phyloP scores from a whole-genome alignment of 1,140 invertebrate species.

The Planococcus citri region DNA sequence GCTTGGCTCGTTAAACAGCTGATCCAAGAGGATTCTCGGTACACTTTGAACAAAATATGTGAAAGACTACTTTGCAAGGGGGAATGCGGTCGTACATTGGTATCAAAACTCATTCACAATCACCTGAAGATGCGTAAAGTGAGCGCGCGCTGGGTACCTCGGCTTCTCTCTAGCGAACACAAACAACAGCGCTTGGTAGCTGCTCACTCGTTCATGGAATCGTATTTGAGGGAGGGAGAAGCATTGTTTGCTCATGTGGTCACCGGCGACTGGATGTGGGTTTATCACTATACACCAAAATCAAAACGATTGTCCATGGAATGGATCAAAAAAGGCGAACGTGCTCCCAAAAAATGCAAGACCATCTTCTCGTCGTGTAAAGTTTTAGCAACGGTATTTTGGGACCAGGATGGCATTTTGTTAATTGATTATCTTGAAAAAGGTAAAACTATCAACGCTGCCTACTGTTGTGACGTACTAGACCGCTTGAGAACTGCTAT shows the following conservation, averaged over 20 bases:
- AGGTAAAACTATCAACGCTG: slow-evolving; percentile 21
- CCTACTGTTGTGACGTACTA: slow-evolving; percentile 22
- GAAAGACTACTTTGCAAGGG: background rate
- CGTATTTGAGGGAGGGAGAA: background rate
- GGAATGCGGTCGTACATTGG: background rate
- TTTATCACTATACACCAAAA: slow-evolving; percentile 28
- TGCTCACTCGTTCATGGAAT: background rate
- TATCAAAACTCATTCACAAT: background rate
- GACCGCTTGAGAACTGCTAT: slow-evolving; percentile 25
- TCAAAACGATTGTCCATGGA: slow-evolving; percentile 27
- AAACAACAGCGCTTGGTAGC: slow-evolving; percentile 17
- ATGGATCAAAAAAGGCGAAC: slow-evolving; percentile 21
- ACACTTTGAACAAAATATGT: background rate
- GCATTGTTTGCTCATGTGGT: slow-evolving; percentile 23
- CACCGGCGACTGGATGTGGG: slow-evolving; percentile 28
- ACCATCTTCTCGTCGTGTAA: slow-evolving; percentile 15
- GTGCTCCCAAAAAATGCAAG: slow-evolving; percentile 25
- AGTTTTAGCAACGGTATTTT: slow-evolving; percentile 21
- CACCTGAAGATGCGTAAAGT: background rate
- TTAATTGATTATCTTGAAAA: slow-evolving; percentile 20
- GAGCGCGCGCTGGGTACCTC: slow-evolving; percentile 21
- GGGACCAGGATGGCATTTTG: slow-evolving; percentile 15
- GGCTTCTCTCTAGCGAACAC: background rate
- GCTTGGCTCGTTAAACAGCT: background rate
- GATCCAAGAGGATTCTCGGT: slow-evolving; percentile 5